phyloP scores from a whole-genome alignment of 2,888 invertebrate species.

The Chironomus riparius region DNA sequence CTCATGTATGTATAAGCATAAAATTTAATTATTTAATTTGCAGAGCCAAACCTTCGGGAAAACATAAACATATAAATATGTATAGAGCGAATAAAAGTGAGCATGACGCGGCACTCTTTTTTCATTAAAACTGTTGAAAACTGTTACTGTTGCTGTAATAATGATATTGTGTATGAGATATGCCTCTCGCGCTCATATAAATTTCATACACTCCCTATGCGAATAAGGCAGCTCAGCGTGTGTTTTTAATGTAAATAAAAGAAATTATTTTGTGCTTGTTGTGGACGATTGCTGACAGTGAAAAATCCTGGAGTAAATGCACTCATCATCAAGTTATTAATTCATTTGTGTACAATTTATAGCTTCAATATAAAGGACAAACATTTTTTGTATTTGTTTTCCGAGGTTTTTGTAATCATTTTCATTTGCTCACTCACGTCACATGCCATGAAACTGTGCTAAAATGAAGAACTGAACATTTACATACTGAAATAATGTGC shows the following conservation, averaged over 20 bases:
- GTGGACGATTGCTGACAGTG: too few relatives aligned
- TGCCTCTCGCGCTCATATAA: not conserved
- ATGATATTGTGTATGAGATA: not conserved
- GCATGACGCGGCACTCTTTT: not conserved
- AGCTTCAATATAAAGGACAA: too few relatives aligned
- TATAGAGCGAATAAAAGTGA: not conserved
- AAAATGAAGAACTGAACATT: too few relatives aligned
- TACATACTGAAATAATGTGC: too few relatives aligned
- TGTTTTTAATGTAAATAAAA: not conserved
- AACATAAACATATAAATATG: not conserved
- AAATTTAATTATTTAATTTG: conserved; percentile 26
- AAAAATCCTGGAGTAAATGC: too few relatives aligned
- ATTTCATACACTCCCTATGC: not conserved
- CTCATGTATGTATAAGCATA: conserved; percentile 4
- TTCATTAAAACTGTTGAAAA: conserved; percentile 13
- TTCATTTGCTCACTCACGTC: too few relatives aligned
- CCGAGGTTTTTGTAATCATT: too few relatives aligned
- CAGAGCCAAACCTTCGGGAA: conserved; percentile 4
- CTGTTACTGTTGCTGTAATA: not conserved
- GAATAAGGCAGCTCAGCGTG: not conserved
- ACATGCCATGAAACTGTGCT: too few relatives aligned
- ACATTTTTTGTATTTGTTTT: too few relatives aligned
- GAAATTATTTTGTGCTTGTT: too few relatives aligned
- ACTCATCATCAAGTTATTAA: too few relatives aligned
- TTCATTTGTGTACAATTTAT: too few relatives aligned